Evolutionary conservation across 1,140 invertebrate genomes (phyloP).

Genomic region (Muscidifurax raptorellus): DNA sequence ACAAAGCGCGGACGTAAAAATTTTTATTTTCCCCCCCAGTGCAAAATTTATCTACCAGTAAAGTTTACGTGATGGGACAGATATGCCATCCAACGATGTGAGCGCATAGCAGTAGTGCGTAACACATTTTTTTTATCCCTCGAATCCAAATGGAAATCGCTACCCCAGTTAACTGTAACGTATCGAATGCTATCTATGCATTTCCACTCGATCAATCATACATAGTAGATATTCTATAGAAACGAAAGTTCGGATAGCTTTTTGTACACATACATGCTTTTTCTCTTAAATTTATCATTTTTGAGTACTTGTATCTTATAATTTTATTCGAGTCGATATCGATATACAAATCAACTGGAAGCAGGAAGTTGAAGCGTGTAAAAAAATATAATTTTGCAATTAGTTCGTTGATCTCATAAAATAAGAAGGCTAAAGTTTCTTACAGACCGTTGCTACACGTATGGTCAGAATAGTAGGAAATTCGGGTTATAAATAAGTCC

Average conservation of each 20-base stretch:
- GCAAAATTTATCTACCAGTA: not conserved
- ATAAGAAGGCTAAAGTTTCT: not conserved
- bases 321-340: not conserved
- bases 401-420: not conserved
- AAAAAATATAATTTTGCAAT: not conserved
- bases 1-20: slow-evolving; percentile 5
- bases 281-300: not conserved
- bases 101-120: not conserved
- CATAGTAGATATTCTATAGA: not conserved
- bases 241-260: not conserved
- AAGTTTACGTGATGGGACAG: slow-evolving; percentile 18
- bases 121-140: slow-evolving; percentile 29
- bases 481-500: slow-evolving; percentile 47
- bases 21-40: slow-evolving; percentile 10
- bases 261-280: not conserved
- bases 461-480: slow-evolving; percentile 14
- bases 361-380: not conserved
- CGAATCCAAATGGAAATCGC: slow-evolving; percentile 10
- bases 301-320: not conserved
- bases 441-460: not conserved
- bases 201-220: slow-evolving; percentile 15
- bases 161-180: not conserved
- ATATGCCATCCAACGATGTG: not conserved
- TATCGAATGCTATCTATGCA: not conserved
- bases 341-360: not conserved